Evolutionary conservation across 1,140 invertebrate species (phyloP), one percentile per base, ranked within the genome.

Genomic region (Aphelinus certus): DNA sequence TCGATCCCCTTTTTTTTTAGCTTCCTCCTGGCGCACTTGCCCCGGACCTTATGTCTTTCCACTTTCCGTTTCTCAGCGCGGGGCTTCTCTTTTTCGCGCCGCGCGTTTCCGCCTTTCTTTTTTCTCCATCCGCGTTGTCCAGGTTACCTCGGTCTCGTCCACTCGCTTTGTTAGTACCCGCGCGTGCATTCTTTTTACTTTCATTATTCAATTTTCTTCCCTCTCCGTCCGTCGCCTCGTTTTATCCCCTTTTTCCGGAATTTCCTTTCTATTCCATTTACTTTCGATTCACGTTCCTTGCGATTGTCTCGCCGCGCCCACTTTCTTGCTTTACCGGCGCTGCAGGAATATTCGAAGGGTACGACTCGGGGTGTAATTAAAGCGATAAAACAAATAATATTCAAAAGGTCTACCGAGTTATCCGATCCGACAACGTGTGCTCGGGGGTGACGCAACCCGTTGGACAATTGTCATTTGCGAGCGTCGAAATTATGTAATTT

Each of bases 61-160:
- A 65, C 63, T 53, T 65, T 51, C 63, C 63, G 46, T 51, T 10
- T 63, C 51, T n/a, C 53, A 69, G 3, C 26, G n/a, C 57, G 26
- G 4, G 51, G 9, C 51, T 6, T 48, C 66, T 74, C 57, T 65
- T 71, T 76, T 77, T 76, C 74, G 63, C 10, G 55, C 70, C 53
- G 58, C 48, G 43, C 71, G 66, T 76, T 76, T 77, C 71, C 71
- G 53, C 51, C 71, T 72, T 65, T 48, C 71, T 49, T 72, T 53
- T 62, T 61, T 67, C 63, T 55, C 47, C 63, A 26, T 62, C 7
- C 6, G 48, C 43, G 10, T 49, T 48, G 62, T 62, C 45, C 51
- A 7, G 66, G 53, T 51, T 70, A 51, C 48, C 26, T 58, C 10
- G 5, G 6, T 48, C 26, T 46, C 7, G 9, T 1, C 48, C 56